Conservation (phyloP, 2,797 vertebrate species). For the Sylvilagus floridanus region DNA sequence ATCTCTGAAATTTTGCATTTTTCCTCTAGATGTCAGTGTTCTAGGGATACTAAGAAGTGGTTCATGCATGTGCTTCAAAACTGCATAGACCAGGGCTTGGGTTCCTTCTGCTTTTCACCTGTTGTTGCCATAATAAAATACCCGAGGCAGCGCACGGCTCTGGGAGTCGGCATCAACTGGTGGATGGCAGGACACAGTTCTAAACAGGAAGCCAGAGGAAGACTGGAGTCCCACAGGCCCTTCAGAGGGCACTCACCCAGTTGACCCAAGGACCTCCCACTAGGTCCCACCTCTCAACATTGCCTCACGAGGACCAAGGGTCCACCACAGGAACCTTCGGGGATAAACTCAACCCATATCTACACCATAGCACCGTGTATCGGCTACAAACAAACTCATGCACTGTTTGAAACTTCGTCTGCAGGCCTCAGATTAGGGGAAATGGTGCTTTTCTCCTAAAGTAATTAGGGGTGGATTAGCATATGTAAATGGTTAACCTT, state of each 20-base stretch:
- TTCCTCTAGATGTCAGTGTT: neutral
- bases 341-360: too few relatives aligned
- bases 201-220: too few relatives aligned
- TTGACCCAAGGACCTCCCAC: too few relatives aligned
- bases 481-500: neutral
- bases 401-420: slow-evolving; percentile 38
- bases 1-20: neutral
- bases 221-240: too few relatives aligned
- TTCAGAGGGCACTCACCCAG: too few relatives aligned
- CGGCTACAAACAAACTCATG: neutral
- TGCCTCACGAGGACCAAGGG: too few relatives aligned
- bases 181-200: too few relatives aligned
- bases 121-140: too few relatives aligned
- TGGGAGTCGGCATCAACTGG: too few relatives aligned
- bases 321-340: too few relatives aligned
- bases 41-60: neutral
- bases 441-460: neutral
- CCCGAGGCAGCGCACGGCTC: too few relatives aligned
- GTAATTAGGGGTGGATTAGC: neutral
- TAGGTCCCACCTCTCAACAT: too few relatives aligned
- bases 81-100: neutral
- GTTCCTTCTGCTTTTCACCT: slow-evolving; percentile 30
- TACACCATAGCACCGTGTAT: neutral
- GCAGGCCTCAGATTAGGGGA: slow-evolving; percentile 26
- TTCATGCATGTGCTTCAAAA: neutral